A percentile compares a stretch with the other conserved stretches of the same genome.
These are phyloP conservation scores for Caenorhabditis inopinata DNA, from an alignment of 1,140 invertebrate genomes.

Conservation along the genomic window DNA sequence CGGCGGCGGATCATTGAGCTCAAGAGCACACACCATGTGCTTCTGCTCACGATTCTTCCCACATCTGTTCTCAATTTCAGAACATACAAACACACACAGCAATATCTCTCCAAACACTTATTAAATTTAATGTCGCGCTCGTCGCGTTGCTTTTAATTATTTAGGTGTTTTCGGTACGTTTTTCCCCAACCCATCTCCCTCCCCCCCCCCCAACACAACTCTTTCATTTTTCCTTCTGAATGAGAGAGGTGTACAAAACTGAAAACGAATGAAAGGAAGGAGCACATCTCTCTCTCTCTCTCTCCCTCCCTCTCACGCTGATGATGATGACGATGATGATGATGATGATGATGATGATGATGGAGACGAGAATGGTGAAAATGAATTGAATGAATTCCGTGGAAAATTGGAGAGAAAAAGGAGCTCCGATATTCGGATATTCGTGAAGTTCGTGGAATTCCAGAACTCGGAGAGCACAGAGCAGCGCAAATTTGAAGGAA, in stretches of 20 bases:
- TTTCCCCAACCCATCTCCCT: too few species aligned
- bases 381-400: too few species aligned
- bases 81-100: not conserved
- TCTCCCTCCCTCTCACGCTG: not conserved
- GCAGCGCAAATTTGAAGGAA: too few species aligned
- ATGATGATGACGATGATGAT: not conserved
- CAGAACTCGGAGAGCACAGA: too few species aligned
- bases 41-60: not conserved
- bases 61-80: constrained; percentile 32
- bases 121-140: constrained; percentile 25
- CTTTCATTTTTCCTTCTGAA: not conserved
- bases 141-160: not conserved
- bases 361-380: too few species aligned
- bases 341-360: too few species aligned
- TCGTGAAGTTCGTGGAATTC: too few species aligned
- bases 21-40: constrained; percentile 29
- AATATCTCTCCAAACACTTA: constrained; percentile 4
- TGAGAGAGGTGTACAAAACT: constrained; percentile 2
- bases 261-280: not conserved
- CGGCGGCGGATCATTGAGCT: too few species aligned
- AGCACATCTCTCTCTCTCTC: not conserved
- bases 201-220: not conserved
- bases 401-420: too few species aligned
- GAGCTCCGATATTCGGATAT: too few species aligned
- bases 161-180: constrained; percentile 21